Base-by-base conservation (phyloP, 2,797 vertebrate species). In the Cuniculus paca region DNA sequence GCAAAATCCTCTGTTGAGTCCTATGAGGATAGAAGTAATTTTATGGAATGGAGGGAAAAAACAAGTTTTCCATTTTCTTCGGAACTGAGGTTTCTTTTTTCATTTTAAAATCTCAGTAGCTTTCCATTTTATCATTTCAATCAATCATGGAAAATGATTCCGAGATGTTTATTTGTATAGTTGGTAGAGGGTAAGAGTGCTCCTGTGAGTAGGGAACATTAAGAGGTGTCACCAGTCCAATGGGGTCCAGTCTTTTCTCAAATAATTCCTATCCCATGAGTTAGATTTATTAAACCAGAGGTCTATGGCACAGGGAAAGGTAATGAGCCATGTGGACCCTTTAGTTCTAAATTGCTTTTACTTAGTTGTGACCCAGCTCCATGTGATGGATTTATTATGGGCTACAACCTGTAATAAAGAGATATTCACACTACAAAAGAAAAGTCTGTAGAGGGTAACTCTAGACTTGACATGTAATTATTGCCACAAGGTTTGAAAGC, bases 1-100 rank as follows among this genome's bases (percentile, higher is more conserved):
- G 85, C 70, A 90, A 94, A 85, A 96, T 93, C 78, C 70, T 97
- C 79, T 88, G 48, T 17, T 77, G 91, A 86, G 81, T 90, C 95
- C 95, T 87, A 17, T 17, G 93, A 95, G 81, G 58, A 96, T 83
- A 68, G 14, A 97, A 91, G 85, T 88, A 95, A 97, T 97, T 97
- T 96, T 86, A 92, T 54, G 6, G 79, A 95, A 92, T 68, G 74
- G 54, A 24, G 19, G 28, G 20, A 17, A 81, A 95, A 88, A 97
- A 61, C 3, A 77, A 88, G 36, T 88, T 93, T 87, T 96, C 58
- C 78, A 80, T 94, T 97, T 97, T 97, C 48, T 97, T 94, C 82
- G 97, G 96, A 96, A 54, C 78, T 88, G 42, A 97, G 74, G 50
- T 94, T 95, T 92, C 87, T 92, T 63, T 48, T 92, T 94, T 95